Base-by-base conservation (phyloP, 1,140 invertebrate genomes). In the Zaprionus vittiger region DNA sequence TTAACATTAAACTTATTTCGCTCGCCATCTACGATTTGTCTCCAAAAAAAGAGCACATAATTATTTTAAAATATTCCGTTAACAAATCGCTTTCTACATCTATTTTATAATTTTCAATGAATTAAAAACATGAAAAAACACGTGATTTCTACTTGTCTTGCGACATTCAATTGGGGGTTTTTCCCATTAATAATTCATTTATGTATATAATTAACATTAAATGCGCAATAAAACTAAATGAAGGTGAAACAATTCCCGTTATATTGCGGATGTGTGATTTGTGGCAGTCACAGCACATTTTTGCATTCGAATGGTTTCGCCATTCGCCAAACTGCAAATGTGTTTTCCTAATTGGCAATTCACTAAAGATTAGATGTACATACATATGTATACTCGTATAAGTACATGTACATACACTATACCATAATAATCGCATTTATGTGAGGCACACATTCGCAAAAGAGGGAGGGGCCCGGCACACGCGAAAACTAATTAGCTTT, bases 1-100 rank as follows among this genome's bases (percentile, higher is more conserved):
- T 89, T 86, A 86, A 77, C 84, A 91, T 90, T 91, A 90, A 91
- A 91, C 73, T 81, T 73, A 91, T 85, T 91, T 81, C 63, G 73
- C 76, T 7, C n/a, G 63, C 12, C 34, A 20, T 52, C 56, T 22
- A 17, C 14, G 12, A 63, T 31, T 61, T 62, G 31, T 66, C 0
- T 52, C 31, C 17, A 26, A 59, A 77, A 65, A 57, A 72, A 79
- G 22, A 69, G 28, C 65, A 79, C 61, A 63, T 72, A 77, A 80
- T 83, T 77, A 80, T 72, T 72, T 70, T 61, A 75, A 84, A 74
- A 89, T 86, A 86, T 89, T 89, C 73, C 77, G 47, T 9, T 52
- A 52, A 5, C 20, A 52, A 22, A 22, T 24, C 20, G 47, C 22
- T 52, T 52, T 52, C 47, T 24, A 52, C 5, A 52, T 52, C 4